Evolutionary conservation across 2,888 invertebrate genomes (phyloP).

Genomic region (Cyclophora punctaria): DNA sequence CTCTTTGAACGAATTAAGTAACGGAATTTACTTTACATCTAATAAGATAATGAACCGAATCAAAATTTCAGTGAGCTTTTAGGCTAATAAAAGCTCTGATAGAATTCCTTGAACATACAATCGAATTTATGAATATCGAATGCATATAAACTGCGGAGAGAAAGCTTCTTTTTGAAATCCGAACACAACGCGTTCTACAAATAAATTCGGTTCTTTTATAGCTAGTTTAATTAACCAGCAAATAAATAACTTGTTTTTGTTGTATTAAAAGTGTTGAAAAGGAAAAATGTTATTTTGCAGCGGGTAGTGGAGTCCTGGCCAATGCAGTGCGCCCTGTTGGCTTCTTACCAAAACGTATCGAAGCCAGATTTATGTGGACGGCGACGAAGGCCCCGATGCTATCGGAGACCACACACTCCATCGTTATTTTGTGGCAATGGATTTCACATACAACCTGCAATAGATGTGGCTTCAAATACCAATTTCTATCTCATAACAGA

Average conservation of each 20-base stretch:
- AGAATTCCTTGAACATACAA: conserved; percentile 21
- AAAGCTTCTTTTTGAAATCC: conserved; percentile 32
- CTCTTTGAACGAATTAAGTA: no score
- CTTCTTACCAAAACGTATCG: conserved; percentile 71
- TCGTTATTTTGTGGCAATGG: conserved; percentile 48
- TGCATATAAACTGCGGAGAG: conserved; percentile 36
- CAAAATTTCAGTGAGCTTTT: background rate
- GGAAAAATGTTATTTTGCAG: conserved; percentile 38
- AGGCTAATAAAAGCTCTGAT: no score
- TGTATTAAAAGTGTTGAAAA: conserved; percentile 28
- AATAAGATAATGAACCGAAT: background rate
- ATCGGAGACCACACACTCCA: conserved; percentile 42
- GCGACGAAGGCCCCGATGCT: conserved; percentile 65
- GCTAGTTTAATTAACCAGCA: conserved; percentile 31
- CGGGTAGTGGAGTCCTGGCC: conserved; percentile 32
- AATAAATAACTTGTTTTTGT: conserved; percentile 18
- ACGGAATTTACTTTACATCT: no score
- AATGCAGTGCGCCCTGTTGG: conserved; percentile 47
- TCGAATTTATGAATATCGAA: conserved; percentile 51
- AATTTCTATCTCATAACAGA: conserved; percentile 22
- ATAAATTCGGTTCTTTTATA: conserved; percentile 16
- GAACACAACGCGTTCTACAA: no score
- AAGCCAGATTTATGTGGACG: conserved; percentile 68
- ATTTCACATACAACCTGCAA: conserved; percentile 35
- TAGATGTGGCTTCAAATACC: background rate